Base-by-base conservation (phyloP, 2,888 invertebrate species). In the Nemotelus nigrinus region DNA sequence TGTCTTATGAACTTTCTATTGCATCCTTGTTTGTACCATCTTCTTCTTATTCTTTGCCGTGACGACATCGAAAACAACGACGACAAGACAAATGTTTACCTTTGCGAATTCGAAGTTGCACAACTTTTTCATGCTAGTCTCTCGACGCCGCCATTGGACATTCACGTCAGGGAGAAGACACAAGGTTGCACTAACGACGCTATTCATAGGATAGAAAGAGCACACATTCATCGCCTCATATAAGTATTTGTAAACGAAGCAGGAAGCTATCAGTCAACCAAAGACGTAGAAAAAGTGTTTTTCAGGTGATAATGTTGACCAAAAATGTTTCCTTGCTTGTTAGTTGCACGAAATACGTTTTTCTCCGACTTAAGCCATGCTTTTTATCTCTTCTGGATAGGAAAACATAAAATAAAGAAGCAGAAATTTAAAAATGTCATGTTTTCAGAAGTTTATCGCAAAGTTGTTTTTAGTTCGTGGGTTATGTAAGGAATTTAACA, bases 71-170 rank as follows among this genome's bases (percentile, higher is more conserved):
- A 41, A 7, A 7, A 58, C 60, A 60, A 57, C 10, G 57, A 65
- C 47, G 10, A 45, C 45, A 65, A 39, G 68, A 68, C 72, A 57
- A 72, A 45, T 72, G 58, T 72, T 72, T 72, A 58, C 72, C 72
- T 72, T 72, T 44, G 58, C 45, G 58, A 72, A 72, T 72, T 72
- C 25, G 39, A 72, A 57, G 58, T 58, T 72, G 58, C 3, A 8
- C 60, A 72, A 72, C 72, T 72, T 72, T 72, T 72, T 47, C 67
- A 25, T 25, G 25, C 25, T 67, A n/a, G 58, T 58, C 4, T n/a
- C 10, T 48, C 39, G 48, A 25, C 39, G 50, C 48, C 68, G 50
- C 50, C 68, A 68, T 5, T 50, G 68, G 25, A 4, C 50, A 39
- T 48, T 25, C 43, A n/a, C 65, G 25, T 60, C 39, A 47, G 45